A percentile compares a stretch with the other conserved stretches of the same genome.
Evolutionary conservation across 2,113 vertebrate species (phyloP).

Genomic region (Sprattus sprattus): DNA sequence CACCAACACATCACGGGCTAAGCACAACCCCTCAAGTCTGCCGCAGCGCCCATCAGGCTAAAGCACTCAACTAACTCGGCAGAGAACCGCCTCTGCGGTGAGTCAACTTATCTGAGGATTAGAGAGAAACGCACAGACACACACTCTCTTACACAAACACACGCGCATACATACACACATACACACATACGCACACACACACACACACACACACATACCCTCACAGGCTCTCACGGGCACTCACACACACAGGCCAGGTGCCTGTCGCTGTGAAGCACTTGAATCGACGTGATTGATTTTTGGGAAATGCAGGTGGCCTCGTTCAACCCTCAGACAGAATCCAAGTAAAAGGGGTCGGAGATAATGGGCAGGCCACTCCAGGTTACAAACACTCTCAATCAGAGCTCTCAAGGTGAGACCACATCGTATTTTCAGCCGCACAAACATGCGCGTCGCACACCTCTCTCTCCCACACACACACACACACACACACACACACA

Average conservation of each 20-base stretch:
- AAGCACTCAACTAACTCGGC: neutral
- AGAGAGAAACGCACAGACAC: neutral
- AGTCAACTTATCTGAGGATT: neutral
- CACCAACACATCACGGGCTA: neutral
- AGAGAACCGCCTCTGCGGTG: too few relatives aligned
- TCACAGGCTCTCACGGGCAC: neutral
- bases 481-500: neutral
- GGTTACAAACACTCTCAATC: neutral
- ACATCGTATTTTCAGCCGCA: neutral
- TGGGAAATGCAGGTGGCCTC: neutral
- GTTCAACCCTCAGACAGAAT: neutral
- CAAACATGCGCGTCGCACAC: too few relatives aligned
- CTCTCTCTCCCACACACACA: neutral
- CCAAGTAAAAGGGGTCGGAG: neutral
- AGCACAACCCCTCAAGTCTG: neutral
- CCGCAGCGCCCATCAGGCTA: neutral
- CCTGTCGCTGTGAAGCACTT: neutral
- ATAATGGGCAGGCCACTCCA: too few relatives aligned
- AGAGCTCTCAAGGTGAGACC: neutral
- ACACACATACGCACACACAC: neutral
- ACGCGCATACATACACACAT: neutral
- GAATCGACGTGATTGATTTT: neutral
- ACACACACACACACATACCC: neutral
- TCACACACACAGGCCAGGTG: neutral
- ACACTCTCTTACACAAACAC: neutral